Percentiles rank a stretch among this genome's conserved stretches.
phyloP scores from a whole-genome alignment of 2,113 vertebrate species.

The Clarias gariepinus region DNA sequence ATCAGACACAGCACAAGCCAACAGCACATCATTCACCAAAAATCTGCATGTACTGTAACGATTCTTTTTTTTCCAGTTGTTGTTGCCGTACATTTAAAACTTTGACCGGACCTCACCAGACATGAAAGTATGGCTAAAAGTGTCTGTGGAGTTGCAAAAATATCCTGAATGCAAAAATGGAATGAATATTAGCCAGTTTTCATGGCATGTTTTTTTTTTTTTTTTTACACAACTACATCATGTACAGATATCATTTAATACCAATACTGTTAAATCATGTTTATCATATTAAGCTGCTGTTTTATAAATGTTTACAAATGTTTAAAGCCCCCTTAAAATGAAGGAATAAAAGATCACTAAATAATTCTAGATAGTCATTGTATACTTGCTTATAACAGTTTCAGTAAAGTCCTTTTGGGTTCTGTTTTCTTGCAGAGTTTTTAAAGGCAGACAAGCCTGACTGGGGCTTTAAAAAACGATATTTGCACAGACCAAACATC shows the following conservation, averaged over 20 bases:
- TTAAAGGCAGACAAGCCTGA: not conserved
- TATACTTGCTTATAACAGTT: not conserved
- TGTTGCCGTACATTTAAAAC: conserved; percentile 46
- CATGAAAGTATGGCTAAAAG: conserved; percentile 7
- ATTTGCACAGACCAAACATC: not conserved
- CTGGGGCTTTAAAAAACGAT: not conserved
- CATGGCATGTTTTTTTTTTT: not conserved
- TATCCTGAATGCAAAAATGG: not conserved
- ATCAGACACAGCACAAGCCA: conserved; percentile 81
- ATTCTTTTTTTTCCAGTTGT: conserved; percentile 40
- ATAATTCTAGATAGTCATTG: not conserved
- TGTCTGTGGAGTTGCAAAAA: not conserved
- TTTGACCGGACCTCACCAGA: conserved; percentile 58
- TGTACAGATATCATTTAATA: not conserved
- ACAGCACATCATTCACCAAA: conserved; percentile 56
- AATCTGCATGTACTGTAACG: not conserved
- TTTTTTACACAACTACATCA: not conserved
- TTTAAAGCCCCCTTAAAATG: conserved; percentile 24
- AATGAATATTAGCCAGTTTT: not conserved
- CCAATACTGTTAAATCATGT: not conserved
- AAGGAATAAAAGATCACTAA: not conserved
- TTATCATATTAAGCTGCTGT: not conserved
- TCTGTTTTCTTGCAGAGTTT: not conserved
- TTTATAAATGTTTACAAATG: not conserved
- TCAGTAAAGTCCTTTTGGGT: not conserved